phyloP scores from a whole-genome alignment of 2,113 vertebrate genomes.

The Albula glossodonta region DNA sequence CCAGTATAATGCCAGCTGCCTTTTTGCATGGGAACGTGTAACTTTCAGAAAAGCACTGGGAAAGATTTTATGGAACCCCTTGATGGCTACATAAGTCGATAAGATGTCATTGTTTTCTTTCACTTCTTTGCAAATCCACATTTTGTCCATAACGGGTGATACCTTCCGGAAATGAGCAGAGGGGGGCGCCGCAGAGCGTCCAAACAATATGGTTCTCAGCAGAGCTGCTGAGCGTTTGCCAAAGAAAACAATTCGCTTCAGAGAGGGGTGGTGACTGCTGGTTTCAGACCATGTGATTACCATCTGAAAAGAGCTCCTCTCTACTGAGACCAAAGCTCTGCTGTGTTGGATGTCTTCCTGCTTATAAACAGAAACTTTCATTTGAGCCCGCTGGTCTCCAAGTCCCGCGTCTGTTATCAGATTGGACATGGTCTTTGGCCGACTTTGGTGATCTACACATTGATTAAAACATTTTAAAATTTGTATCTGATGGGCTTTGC shows the following conservation, averaged over 20 bases:
- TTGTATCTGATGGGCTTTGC: slow-evolving; percentile 48
- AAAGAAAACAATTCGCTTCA: slow-evolving; percentile 64
- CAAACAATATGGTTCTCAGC: slow-evolving; percentile 41
- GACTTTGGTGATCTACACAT: slow-evolving; percentile 38
- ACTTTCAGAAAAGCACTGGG: not conserved
- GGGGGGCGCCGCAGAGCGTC: slow-evolving; percentile 2
- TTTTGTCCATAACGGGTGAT: not conserved
- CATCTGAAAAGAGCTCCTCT: slow-evolving; percentile 59
- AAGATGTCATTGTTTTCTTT: not conserved
- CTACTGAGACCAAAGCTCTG: slow-evolving; percentile 33
- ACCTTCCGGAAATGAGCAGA: not conserved
- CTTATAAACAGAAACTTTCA: slow-evolving; percentile 25
- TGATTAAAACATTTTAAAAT: slow-evolving; percentile 38
- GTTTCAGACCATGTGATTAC: slow-evolving; percentile 60
- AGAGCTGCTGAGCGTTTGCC: slow-evolving; percentile 46
- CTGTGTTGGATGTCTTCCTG: slow-evolving; percentile 37
- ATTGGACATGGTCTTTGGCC: slow-evolving; percentile 43
- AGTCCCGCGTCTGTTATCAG: slow-evolving; percentile 44
- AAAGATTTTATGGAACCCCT: not conserved
- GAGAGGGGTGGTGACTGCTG: slow-evolving; percentile 52
- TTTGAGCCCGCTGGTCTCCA: slow-evolving; percentile 18
- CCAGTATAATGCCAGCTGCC: not conserved
- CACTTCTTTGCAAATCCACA: not conserved
- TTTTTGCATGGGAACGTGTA: no score
- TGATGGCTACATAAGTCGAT: not conserved